A percentile compares a stretch with the other conserved stretches of the same genome.
These are phyloP conservation scores for Patella caerulea DNA, from an alignment of 2,888 invertebrate genomes.

Conservation along the genomic window DNA sequence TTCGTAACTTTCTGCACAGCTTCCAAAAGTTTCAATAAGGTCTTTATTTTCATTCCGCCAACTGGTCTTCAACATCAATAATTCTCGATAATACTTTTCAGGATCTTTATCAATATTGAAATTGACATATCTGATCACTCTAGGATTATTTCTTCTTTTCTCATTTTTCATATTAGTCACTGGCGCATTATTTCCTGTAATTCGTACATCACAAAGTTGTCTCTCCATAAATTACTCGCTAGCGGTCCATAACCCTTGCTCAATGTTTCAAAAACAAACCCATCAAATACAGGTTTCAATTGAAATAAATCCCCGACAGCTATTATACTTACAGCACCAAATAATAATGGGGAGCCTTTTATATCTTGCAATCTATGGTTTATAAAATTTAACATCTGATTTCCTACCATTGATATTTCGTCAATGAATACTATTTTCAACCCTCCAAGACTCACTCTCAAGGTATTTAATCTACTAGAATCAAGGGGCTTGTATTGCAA, in stretches of 20 bases:
- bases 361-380: conserved; percentile 33
- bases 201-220: conserved; percentile 37
- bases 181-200: conserved; percentile 41
- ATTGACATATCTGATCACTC: conserved; percentile 39
- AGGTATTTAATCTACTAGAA: conserved; percentile 16
- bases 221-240: conserved; percentile 39
- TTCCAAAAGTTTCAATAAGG: conserved; percentile 13
- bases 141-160: not conserved
- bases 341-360: too few relatives aligned
- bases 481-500: conserved; percentile 23
- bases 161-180: not conserved
- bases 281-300: conserved; percentile 37
- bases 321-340: conserved; percentile 34
- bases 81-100: conserved; percentile 52
- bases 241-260: conserved; percentile 30
- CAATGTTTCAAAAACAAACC: conserved; percentile 28
- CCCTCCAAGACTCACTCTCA: conserved; percentile 9
- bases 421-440: conserved; percentile 38
- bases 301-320: conserved; percentile 41
- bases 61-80: conserved; percentile 54
- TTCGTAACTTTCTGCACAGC: not conserved
- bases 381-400: conserved; percentile 30
- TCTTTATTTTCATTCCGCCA: conserved; percentile 56
- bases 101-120: conserved; percentile 43
- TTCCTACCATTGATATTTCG: conserved; percentile 44